These are phyloP conservation scores for Garrulus glandarius DNA, from an alignment of 2,797 vertebrate genomes.

Conservation along the genomic window DNA sequence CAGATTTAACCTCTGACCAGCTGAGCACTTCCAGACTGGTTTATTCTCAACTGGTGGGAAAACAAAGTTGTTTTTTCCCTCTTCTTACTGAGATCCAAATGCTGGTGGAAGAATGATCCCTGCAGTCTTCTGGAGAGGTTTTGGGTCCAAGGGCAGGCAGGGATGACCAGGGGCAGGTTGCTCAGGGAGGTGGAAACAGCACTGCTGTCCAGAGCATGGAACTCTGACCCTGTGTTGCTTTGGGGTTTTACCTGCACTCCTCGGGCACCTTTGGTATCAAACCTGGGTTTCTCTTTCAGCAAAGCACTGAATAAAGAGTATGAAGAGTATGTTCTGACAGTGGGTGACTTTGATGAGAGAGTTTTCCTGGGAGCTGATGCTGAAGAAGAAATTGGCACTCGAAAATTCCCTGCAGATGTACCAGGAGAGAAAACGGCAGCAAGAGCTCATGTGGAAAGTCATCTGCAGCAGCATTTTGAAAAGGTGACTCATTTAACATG, in stretches of 20 bases:
- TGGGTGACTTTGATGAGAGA: constrained; percentile 97
- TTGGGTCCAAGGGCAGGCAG: accelerated
- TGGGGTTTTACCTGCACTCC: not conserved
- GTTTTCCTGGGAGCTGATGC: constrained; percentile 94
- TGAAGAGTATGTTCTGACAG: constrained; percentile 93
- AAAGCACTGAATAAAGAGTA: constrained; percentile 95
- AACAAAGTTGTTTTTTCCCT: not conserved
- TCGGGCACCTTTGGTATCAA: not conserved
- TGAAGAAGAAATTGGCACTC: constrained; percentile 94
- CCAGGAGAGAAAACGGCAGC: constrained; percentile 63
- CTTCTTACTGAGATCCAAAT: not conserved
- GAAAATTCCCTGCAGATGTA: constrained; percentile 76
- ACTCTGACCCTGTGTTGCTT: accelerated
- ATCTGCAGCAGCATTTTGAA: constrained; percentile 89
- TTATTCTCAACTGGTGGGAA: not conserved
- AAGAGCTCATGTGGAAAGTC: constrained; percentile 80
- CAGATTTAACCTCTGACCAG: not conserved
- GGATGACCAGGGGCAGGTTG: accelerated
- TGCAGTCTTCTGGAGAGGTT: not conserved
- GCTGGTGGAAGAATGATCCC: not conserved
- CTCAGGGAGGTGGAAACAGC: not conserved
- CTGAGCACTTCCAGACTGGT: not conserved
- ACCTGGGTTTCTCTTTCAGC: constrained; percentile 74
- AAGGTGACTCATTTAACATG: constrained; percentile 75
- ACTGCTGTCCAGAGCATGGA: not conserved